A percentile compares a stretch with the other conserved stretches of the same genome.
Conservation (phyloP, 2,797 vertebrate species). For the Hippocampus kuda region DNA sequence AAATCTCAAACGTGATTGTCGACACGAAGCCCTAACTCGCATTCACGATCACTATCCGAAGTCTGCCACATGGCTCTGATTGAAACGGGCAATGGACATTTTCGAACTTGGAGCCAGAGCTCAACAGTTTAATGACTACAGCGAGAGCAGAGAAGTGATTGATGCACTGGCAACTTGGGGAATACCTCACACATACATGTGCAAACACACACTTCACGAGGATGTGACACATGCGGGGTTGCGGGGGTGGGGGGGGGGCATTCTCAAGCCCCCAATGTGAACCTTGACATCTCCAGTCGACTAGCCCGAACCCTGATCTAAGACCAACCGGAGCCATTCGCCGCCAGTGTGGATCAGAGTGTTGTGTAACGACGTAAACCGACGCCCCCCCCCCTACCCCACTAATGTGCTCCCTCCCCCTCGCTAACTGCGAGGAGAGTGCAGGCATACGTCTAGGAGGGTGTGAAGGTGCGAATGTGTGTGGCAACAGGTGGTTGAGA, state of each 20-base stretch:
- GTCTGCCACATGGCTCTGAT: no score
- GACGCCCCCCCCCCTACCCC: neutral
- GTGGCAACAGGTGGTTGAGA: conserved; percentile 53
- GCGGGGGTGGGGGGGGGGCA: neutral
- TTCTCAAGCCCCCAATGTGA: conserved; percentile 10
- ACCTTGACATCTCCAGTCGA: conserved; percentile 1
- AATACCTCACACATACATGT: conserved; percentile 23
- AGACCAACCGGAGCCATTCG: neutral
- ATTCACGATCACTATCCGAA: no score
- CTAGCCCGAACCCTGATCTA: neutral
- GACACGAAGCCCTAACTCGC: no score
- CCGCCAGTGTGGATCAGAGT: no score
- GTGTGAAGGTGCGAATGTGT: conserved; percentile 32
- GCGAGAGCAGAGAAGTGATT: neutral
- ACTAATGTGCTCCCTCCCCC: no score
- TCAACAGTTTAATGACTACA: neutral
- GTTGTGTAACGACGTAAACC: neutral
- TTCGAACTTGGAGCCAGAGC: neutral
- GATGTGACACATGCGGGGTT: neutral
- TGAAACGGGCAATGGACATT: neutral
- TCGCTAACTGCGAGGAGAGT: conserved; percentile 4
- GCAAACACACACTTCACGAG: conserved; percentile 4
- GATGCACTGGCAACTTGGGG: neutral
- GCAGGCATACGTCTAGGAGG: conserved; percentile 7
- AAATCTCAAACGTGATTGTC: no score